A percentile compares a stretch with the other conserved stretches of the same genome.
phyloP scores from a whole-genome alignment of 1,140 invertebrate genomes.

The Pseudomyrmex sp. region DNA sequence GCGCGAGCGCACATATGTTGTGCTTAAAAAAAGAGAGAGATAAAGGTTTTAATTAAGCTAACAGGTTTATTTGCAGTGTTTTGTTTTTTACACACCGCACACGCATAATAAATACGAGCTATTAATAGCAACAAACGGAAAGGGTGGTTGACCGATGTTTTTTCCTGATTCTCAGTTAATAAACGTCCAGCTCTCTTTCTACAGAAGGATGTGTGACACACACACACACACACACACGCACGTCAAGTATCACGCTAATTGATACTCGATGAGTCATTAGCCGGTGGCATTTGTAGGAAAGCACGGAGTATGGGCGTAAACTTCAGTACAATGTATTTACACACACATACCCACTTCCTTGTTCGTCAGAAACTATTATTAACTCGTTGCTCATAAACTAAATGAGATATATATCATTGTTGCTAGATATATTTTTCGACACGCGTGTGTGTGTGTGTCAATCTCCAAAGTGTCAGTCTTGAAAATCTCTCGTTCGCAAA shows the following conservation, averaged over 20 bases:
- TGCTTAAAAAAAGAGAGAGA: too few species aligned
- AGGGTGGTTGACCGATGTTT: background rate
- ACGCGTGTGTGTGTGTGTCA: too few species aligned
- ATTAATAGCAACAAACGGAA: background rate
- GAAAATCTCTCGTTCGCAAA: too few species aligned
- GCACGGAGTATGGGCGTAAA: slow-evolving; percentile 35
- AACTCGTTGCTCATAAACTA: background rate
- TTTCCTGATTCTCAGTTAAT: slow-evolving; percentile 13
- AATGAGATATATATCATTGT: background rate
- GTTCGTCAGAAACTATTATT: slow-evolving; percentile 15
- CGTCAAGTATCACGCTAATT: slow-evolving; percentile 4
- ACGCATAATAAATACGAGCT: background rate
- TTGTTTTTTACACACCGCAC: background rate
- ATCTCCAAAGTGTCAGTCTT: too few species aligned
- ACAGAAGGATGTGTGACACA: slow-evolving; percentile 11
- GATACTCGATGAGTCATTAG: slow-evolving; percentile 52
- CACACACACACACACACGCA: background rate
- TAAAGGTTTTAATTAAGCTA: background rate
- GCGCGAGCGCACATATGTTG: too few species aligned
- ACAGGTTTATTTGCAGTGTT: background rate
- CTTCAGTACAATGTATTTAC: background rate
- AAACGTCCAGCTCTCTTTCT: background rate
- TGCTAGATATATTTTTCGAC: background rate
- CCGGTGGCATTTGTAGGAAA: slow-evolving; percentile 32
- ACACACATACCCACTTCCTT: background rate